These are phyloP conservation scores for Pterocles orientalis DNA, from an alignment of 2,113 vertebrate species.

Conservation along the genomic window DNA sequence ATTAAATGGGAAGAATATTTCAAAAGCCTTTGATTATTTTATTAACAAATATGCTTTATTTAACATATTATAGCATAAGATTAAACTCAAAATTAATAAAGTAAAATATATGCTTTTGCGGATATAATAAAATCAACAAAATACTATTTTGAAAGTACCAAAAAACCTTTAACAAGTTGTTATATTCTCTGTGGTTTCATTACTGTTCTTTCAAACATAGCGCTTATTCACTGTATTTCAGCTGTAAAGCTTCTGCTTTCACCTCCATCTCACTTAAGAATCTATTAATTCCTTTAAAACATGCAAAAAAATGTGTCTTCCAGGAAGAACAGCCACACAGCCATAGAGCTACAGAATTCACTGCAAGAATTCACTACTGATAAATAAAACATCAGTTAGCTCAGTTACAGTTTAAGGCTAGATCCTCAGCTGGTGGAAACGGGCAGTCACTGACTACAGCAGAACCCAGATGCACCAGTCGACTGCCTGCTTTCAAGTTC, in stretches of 20 bases:
- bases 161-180: neutral
- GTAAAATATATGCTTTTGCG: constrained; percentile 19
- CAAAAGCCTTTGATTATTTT: neutral
- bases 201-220: neutral
- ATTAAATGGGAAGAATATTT: neutral
- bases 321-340: neutral
- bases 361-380: neutral
- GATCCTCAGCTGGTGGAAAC: neutral
- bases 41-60: constrained; percentile 43
- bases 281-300: constrained; percentile 30
- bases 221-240: neutral
- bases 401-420: constrained; percentile 4
- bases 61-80: neutral
- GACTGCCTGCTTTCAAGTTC: neutral
- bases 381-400: neutral
- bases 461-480: neutral
- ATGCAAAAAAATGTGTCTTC: neutral
- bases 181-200: neutral
- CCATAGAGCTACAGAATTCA: neutral
- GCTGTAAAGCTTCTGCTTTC: neutral
- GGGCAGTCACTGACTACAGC: neutral
- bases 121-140: neutral
- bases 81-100: neutral
- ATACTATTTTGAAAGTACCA: neutral
- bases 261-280: neutral